Percentiles rank a stretch among this genome's conserved stretches.
phyloP scores from a whole-genome alignment of 2,797 vertebrate species.

The Pogonophryne albipinna region DNA sequence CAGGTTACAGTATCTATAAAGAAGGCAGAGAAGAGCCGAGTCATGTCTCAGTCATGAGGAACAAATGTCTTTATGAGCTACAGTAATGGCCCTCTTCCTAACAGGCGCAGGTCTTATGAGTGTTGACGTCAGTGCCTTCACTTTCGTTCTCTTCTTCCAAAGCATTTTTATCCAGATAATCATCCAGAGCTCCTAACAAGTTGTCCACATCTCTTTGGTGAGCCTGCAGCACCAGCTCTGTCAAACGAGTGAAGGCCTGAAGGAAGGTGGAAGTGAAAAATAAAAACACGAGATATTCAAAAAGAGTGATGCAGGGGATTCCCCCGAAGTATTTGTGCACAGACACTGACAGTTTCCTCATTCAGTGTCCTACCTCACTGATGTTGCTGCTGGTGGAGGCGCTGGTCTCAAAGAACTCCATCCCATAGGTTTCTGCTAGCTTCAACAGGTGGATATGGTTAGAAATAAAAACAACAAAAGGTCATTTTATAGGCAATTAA shows the following conservation, averaged over 20 bases:
- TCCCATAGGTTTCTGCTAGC: slow-evolving; percentile 92
- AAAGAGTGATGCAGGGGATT: background rate
- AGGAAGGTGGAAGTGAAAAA: slow-evolving; percentile 39
- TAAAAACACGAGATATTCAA: background rate
- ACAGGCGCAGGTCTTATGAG: slow-evolving; percentile 89
- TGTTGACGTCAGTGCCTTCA: slow-evolving; percentile 57
- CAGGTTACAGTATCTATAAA: background rate
- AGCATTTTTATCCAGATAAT: slow-evolving; percentile 80
- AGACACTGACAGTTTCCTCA: background rate
- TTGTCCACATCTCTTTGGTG: slow-evolving; percentile 89
- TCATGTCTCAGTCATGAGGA: background rate
- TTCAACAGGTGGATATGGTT: slow-evolving; percentile 63
- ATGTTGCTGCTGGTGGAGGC: slow-evolving; percentile 91
- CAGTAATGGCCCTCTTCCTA: slow-evolving; percentile 61
- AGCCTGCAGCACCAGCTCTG: slow-evolving; percentile 93
- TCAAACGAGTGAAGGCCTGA: slow-evolving; percentile 90
- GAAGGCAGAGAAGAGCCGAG: background rate
- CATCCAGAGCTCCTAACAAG: slow-evolving; percentile 78
- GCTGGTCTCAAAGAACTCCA: slow-evolving; percentile 96
- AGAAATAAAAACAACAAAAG: slow-evolving; percentile 13
- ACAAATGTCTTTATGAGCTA: slow-evolving; percentile 8
- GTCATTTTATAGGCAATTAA: background rate
- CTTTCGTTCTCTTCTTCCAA: slow-evolving; percentile 84
- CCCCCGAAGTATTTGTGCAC: background rate
- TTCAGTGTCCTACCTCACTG: slow-evolving; percentile 85